phyloP scores from a whole-genome alignment of 2,113 vertebrate genomes.

The Leptocoma aspasia region DNA sequence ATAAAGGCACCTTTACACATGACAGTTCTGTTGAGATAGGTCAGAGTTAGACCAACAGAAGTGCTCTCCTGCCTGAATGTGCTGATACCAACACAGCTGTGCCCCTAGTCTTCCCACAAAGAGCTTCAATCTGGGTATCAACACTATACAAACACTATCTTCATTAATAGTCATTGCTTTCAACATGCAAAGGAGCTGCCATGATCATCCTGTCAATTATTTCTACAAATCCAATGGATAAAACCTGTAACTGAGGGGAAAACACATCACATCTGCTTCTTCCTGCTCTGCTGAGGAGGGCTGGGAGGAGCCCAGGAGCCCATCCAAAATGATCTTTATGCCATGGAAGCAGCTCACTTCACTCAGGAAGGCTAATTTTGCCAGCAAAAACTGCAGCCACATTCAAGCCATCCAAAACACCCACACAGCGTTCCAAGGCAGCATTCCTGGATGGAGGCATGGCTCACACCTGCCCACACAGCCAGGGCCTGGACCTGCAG shows the following conservation, averaged over 20 bases:
- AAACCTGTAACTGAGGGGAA: background rate
- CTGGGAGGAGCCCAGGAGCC: background rate
- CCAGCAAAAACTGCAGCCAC: background rate
- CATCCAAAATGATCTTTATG: background rate
- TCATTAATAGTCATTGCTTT: background rate
- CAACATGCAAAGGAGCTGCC: background rate
- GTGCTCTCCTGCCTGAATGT: background rate
- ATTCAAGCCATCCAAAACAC: background rate
- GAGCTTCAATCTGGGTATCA: background rate
- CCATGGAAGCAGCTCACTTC: background rate
- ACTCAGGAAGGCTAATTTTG: background rate
- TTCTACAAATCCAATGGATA: background rate
- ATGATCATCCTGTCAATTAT: background rate
- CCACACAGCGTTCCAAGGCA: background rate
- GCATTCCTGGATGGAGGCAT: background rate
- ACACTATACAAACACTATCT: background rate
- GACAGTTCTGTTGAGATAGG: background rate
- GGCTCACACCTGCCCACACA: background rate
- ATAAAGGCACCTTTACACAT: background rate
- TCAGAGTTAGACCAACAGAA: background rate
- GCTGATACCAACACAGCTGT: accelerated
- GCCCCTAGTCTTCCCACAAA: background rate
- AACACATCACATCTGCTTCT: background rate
- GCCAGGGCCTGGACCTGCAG: background rate
- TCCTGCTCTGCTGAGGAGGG: background rate